Base-by-base conservation (phyloP, 2,888 invertebrate species). In the Apomyelois bistriatella region DNA sequence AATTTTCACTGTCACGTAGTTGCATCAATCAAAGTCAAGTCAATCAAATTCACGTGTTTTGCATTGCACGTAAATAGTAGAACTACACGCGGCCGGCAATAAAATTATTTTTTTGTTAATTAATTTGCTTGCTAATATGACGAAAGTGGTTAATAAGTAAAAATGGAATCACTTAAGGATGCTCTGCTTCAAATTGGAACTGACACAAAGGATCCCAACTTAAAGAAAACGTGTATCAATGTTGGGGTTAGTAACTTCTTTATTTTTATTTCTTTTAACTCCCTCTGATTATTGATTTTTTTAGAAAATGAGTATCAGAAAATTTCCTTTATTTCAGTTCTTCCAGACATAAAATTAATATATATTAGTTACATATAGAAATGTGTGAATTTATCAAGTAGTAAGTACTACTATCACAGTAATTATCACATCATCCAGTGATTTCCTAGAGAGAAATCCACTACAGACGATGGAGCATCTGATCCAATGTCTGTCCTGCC, bases 171-270 rank as follows among this genome's bases (percentile, higher is more conserved):
- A 55, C 41, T 48, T 46, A 48, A 48, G 58, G 46, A 46, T 15
- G 42, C 22, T 13, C 36, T 43, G 22, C 36, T 43, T 32, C 46
- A 46, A 36, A 69, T 84, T 63, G 64, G 68, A 51, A 54, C 54
- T 49, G 67, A 72, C 60, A 76, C 83, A 36, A 66, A 58, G 49
- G 76, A 74, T 48, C 53, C 58, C n/a, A 77, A 79, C 53, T 68
- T 85, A 54, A 53, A 48, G 42, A 75, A 73, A 72, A 66, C 72
- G 57, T 82, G 85, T 65, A 61, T 64, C 54, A 68, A 74, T 61
- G 64, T 82, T 56, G 62, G 66, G 76, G 85, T 85, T 67, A 77
- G 81, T 74, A 62, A 35, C 22, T 38, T 53, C 16, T 46, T 35
- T 36, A 12, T 51, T 42, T 13, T 38, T 13, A 7, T 3, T 38